These are phyloP conservation scores for Nymphalis c-album DNA, from an alignment of 2,888 invertebrate genomes.

Conservation along the genomic window DNA sequence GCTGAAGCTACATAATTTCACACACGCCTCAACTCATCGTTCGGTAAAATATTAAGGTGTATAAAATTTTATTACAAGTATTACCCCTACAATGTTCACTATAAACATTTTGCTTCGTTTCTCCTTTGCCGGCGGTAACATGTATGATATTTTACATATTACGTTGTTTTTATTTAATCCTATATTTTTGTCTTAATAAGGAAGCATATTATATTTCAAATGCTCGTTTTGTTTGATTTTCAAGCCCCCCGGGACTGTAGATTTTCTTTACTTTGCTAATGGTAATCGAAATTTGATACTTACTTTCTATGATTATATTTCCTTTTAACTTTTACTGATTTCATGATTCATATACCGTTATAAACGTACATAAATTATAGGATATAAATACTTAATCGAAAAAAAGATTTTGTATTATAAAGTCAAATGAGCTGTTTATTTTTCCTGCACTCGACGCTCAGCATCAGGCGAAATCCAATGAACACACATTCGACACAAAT, in stretches of 20 bases:
- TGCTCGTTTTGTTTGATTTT: constrained; percentile 74
- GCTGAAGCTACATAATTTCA: constrained; percentile 70
- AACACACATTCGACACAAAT: constrained; percentile 44
- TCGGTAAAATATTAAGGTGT: constrained; percentile 77
- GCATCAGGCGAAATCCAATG: constrained; percentile 54
- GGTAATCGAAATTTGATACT: constrained; percentile 57
- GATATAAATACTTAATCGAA: constrained; percentile 45
- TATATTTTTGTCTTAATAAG: constrained; percentile 78
- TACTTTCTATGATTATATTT: constrained; percentile 14
- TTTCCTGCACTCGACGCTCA: constrained; percentile 58
- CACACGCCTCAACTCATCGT: constrained; percentile 77
- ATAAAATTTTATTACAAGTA: constrained; percentile 78
- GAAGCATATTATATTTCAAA: constrained; percentile 71
- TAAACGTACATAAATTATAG: too few relatives aligned
- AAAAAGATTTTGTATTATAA: constrained; percentile 60
- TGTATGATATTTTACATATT: constrained; percentile 55
- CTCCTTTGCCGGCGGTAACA: constrained; percentile 48
- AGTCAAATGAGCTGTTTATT: constrained; percentile 70
- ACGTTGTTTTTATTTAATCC: constrained; percentile 72
- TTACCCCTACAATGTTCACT: constrained; percentile 71
- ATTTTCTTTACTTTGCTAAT: constrained; percentile 66
- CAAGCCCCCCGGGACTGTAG: constrained; percentile 68
- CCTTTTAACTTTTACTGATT: constrained; percentile 6
- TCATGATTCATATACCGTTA: background rate
- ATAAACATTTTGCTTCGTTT: constrained; percentile 72